Conservation (phyloP, 2,113 vertebrate species). For the Sterna hirundo region DNA sequence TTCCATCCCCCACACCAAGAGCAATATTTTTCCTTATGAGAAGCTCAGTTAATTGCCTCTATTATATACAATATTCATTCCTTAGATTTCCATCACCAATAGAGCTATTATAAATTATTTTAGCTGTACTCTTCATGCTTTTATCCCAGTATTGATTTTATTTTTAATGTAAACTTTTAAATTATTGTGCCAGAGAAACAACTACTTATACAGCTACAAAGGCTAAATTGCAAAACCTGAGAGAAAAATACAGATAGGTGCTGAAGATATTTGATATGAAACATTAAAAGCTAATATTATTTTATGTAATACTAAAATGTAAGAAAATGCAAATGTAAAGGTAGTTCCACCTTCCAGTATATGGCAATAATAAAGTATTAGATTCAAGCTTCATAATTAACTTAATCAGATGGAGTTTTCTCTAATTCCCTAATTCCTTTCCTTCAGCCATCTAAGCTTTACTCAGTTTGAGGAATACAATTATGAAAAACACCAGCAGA, state of each 20-base stretch:
- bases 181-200: conserved; percentile 47
- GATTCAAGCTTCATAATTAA: conserved; percentile 23
- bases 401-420: conserved; percentile 4
- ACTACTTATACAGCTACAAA: neutral
- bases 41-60: conserved; percentile 54
- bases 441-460: neutral
- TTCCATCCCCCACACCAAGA: conserved; percentile 36
- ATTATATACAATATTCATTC: conserved; percentile 49
- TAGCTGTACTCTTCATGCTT: conserved; percentile 38
- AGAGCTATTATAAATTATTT: conserved; percentile 54
- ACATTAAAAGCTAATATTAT: neutral
- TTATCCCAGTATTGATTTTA: conserved; percentile 55
- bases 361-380: neutral
- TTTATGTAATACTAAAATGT: conserved; percentile 7
- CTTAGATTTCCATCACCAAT: conserved; percentile 55
- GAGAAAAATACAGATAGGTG: neutral
- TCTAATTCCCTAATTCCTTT: conserved; percentile 5
- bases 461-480: neutral
- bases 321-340: conserved; percentile 26
- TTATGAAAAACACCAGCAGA: neutral
- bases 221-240: neutral
- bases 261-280: conserved; percentile 13
- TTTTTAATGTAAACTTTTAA: conserved; percentile 68
- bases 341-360: neutral
- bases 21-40: conserved; percentile 35